Evolutionary conservation across 1,140 invertebrate genomes (phyloP).

Genomic region (Radopholus similis): DNA sequence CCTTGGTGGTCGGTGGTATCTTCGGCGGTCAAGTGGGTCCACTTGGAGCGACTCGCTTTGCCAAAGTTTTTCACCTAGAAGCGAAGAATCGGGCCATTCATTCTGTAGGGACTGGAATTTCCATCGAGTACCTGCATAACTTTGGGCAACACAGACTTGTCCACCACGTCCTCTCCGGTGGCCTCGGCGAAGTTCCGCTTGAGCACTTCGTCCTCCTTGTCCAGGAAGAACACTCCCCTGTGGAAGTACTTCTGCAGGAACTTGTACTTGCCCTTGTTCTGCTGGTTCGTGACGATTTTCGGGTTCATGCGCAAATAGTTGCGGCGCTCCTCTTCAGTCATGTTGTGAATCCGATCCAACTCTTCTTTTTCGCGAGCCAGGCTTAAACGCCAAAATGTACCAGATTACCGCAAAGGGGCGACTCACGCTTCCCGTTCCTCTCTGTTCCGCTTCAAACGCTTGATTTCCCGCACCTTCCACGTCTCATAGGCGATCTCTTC

Average conservation of each 20-base stretch:
- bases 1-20: constrained; percentile 97
- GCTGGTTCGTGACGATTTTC: constrained; percentile 64
- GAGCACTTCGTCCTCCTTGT: constrained; percentile 84
- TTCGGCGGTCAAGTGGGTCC: constrained; percentile 97
- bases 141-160: constrained; percentile 95
- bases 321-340: constrained; percentile 92
- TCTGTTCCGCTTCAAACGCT: constrained; percentile 86
- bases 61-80: constrained; percentile 93
- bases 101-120: constrained; percentile 11
- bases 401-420: constrained; percentile 19
- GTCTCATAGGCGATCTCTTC: constrained; percentile 88
- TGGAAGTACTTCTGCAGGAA: constrained; percentile 99
- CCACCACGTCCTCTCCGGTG: constrained; percentile 97
- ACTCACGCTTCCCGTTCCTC: constrained; percentile 80
- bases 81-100: background rate
- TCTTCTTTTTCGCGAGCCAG: constrained; percentile 75
- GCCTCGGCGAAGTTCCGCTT: constrained; percentile 93
- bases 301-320: constrained; percentile 86
- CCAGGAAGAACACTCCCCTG: constrained; percentile 94
- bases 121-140: constrained; percentile 79
- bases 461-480: constrained; percentile 94
- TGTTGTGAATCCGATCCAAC: constrained; percentile 81
- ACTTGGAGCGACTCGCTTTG: constrained; percentile 93
- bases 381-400: constrained; percentile 51
- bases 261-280: constrained; percentile 92